phyloP scores from a whole-genome alignment of 2,797 vertebrate genomes.

The Graptemys geographica region DNA sequence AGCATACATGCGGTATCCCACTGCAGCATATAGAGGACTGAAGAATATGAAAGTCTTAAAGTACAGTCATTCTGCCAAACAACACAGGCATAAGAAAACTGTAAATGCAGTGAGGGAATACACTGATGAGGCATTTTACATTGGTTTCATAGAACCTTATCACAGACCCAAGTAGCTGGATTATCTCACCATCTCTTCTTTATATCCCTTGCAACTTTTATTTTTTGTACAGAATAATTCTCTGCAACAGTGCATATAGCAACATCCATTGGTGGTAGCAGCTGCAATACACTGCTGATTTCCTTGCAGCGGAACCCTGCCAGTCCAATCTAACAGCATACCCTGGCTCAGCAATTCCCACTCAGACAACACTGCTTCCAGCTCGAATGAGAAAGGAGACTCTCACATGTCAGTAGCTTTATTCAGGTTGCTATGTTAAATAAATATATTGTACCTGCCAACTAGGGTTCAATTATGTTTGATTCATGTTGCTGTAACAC shows the following conservation, averaged over 20 bases:
- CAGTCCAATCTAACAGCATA: background rate
- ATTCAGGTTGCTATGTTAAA: background rate
- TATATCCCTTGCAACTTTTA: background rate
- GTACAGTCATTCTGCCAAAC: background rate
- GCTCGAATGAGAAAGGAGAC: constrained; percentile 15
- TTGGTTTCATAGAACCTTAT: background rate
- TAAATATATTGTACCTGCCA: constrained; percentile 54
- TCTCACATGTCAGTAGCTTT: background rate
- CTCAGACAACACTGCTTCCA: background rate
- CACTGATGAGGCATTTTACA: too few relatives aligned
- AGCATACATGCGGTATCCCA: background rate
- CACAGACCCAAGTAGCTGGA: background rate
- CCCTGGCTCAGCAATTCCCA: constrained; percentile 24
- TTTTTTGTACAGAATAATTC: background rate
- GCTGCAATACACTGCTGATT: constrained; percentile 19
- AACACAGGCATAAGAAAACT: background rate
- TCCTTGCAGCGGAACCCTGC: background rate
- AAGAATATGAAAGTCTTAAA: background rate
- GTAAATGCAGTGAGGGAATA: background rate
- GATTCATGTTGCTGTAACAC: background rate
- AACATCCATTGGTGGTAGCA: constrained; percentile 16
- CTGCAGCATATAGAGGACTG: background rate
- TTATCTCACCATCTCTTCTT: background rate
- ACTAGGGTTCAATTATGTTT: constrained; percentile 19
- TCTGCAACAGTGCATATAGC: background rate